Evolutionary conservation across 2,888 invertebrate genomes (phyloP), one percentile per base, ranked within the genome.

Genomic region (Polymixis flavicincta): DNA sequence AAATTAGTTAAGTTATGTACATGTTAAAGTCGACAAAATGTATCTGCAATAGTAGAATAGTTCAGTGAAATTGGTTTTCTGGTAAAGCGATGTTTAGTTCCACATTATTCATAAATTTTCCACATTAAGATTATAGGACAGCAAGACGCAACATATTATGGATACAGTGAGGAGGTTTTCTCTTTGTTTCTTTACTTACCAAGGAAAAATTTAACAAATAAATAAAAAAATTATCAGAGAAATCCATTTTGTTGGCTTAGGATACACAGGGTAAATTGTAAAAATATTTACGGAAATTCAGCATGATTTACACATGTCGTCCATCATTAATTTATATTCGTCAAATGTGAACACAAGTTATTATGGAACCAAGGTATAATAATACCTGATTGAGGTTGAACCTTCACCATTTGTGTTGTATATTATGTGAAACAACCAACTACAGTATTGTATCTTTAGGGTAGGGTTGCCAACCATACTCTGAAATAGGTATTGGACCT

Each of bases 41-140:
- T 57, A 55, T 28, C 57, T 57, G 57, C 28, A 28, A 28, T 28
- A 8, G 17, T 57, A 28, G 17, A 28, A 57, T 28, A 57, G 28
- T 57, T 57, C 19, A 28, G 19, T 28, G 28, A 57, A 57, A 28
- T 19, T 28, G 8, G 9, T 22, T 37, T 22, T 61, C 22, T 9
- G n/a, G n/a, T n/a, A n/a, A n/a, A n/a, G n/a, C n/a, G n/a, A 28
- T 64, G 22, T 25, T 71, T 19, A 67, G 32, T 32, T 48, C n/a
- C 19, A 28, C 67, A 67, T 45, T 28, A 45, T 9, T 54, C 0
- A 37, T 13, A 3, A 19, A 25, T 70, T 63, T 70, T 50, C 52
- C 17, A 52, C n/a, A 32, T 17, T 52, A n/a, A 11, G n/a, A 50
- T n/a, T 50, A 5, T 50, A 22, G 28, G 48, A 14, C 8, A 64